Evolutionary conservation across 2,797 vertebrate species (phyloP), one percentile per base, ranked within the genome.

Genomic region (Onychomys arenicola): DNA sequence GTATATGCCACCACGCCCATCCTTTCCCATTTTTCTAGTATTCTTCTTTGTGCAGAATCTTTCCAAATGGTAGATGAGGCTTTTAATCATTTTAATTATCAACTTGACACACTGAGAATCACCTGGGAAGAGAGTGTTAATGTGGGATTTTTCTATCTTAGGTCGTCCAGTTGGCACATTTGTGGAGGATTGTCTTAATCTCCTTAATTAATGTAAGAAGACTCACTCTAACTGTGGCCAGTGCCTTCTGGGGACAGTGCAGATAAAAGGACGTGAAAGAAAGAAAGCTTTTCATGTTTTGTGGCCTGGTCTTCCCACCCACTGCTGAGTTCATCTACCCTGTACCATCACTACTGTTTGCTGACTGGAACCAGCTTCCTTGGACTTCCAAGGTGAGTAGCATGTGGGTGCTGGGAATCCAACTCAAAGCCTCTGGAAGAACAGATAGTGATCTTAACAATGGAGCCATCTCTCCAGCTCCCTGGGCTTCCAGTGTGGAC

Each of bases 21-120:
- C 3, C 11, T 55, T 57, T 65, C 29, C 90, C 61, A 29, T 86
- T 65, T 85, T 93, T 49, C 71, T 69, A 78, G 43, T 37, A n/a
- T 37, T 95, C 75, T 91, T 94, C 76, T 63, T 32, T 19, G 83
- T 10, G 84, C 13, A 80, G 90, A 95, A 43, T 59, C 40, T 67
- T 91, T 55, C 59, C 49, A 49, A n/a, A 75, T 17, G 63, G 59
- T 29, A 19, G 32, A 43, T 29, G 32, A 82, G 80, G 75, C 10
- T 75, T 40, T 86, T 14, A 19, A 25, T 49, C 37, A 12, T 46
- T 69, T 55, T 86, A 52, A 69, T 27, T 34, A 27, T 52, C 65
- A 29, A 49, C 7, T 17, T 55, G 46, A 69, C 43, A 55, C 34
- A 6, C 34, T 23, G 16, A 52, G 46, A 55, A 23, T 32, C 46